Evolutionary conservation across 2,888 invertebrate genomes (phyloP), one percentile per base, ranked within the genome.

Genomic region (Napeogenes inachia): DNA sequence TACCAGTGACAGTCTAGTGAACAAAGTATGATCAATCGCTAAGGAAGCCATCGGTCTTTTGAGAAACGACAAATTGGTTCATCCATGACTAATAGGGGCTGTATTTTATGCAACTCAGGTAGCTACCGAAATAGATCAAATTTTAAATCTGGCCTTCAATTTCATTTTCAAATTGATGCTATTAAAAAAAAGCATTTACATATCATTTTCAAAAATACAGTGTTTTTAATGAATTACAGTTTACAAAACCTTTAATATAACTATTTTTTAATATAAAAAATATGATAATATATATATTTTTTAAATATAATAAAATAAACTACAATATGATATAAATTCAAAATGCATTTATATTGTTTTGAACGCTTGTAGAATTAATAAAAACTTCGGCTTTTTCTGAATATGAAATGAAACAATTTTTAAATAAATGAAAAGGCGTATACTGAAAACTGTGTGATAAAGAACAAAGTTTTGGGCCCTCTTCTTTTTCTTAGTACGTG

Each of bases 11-110:
- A 50, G 50, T 30, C 50, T 50, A 12, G 30, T n/a, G 50, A 50
- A 50, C 50, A 50, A 70, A 68, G 71, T 71, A 74, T 78, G 76
- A 79, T 75, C 64, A 71, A 71, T 69, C 59, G 79, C 77, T 65
- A 67, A 66, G 65, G 70, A 69, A 69, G 65, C 74, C 71, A 82
- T 82, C 76, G 66, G 70, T 79, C 78, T 76, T 79, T 76, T 75
- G 72, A 72, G 69, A 50, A 55, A 68, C 68, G 75, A 77, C 69
- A 69, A 69, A 69, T 68, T 69, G 65, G 64, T 62, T 62, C 68
- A 62, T 64, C 55, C 66, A 50, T 50, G 50, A 50, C 50, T 50
- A 50, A 50, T 30, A 50, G 50, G 10, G 12, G 30, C 50, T 21
- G 50, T 50, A 30, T 50, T 50, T 50, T 50, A 30, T 12, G 50